These are phyloP conservation scores for Drosophila ironensis DNA, from an alignment of 1,140 invertebrate species.

Conservation along the genomic window DNA sequence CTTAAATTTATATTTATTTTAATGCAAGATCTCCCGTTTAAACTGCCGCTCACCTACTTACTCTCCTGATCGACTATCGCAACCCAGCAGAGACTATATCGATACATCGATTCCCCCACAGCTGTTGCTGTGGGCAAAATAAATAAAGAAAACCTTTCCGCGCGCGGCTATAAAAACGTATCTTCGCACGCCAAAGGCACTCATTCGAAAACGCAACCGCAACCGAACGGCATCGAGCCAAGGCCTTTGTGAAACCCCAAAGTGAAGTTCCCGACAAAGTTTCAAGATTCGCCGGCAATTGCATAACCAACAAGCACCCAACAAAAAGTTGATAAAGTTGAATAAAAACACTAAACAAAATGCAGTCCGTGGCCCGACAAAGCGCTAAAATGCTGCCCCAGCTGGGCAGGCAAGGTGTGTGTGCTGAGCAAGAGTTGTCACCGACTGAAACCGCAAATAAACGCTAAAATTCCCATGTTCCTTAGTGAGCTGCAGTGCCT, in stretches of 20 bases:
- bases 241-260: background rate
- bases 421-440: constrained; percentile 9
- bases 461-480: too few species aligned
- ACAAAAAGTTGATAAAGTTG: too few species aligned
- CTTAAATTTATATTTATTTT: too few species aligned
- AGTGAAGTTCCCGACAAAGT: constrained; percentile 2
- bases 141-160: too few species aligned
- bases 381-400: constrained; percentile 51
- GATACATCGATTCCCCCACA: too few species aligned
- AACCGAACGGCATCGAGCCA: background rate
- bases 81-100: too few species aligned
- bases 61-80: too few species aligned
- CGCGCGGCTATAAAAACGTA: background rate
- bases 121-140: too few species aligned
- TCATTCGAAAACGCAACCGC: background rate
- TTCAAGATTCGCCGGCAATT: constrained; percentile 24
- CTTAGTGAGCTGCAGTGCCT: constrained; percentile 55
- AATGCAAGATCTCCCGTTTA: too few species aligned
- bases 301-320: constrained; percentile 15
- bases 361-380: constrained; percentile 68
- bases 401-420: constrained; percentile 70
- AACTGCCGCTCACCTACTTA: too few species aligned
- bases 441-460: too few species aligned
- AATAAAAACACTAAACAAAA: constrained; percentile 35
- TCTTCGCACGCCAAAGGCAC: background rate